A percentile compares a stretch with the other conserved stretches of the same genome.
Evolutionary conservation across 2,888 invertebrate species (phyloP).

Genomic region (Ichneumon xanthorius): DNA sequence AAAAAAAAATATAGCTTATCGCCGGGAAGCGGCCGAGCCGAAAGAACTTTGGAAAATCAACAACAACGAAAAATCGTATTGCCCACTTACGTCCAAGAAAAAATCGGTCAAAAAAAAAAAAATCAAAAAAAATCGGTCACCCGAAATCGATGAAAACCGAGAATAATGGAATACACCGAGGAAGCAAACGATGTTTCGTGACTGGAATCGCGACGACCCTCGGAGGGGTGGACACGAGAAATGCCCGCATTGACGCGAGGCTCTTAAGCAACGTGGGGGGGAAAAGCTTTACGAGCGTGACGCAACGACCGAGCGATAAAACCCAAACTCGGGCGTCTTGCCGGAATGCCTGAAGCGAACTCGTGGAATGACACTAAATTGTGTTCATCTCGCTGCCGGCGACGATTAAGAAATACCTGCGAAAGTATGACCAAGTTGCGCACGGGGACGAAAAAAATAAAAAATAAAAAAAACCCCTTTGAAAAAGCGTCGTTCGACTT

Average conservation of each 20-base stretch:
- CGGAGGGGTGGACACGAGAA: conserved; percentile 15
- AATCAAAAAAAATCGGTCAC: background rate
- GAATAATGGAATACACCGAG: conserved; percentile 3
- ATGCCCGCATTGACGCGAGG: conserved; percentile 44
- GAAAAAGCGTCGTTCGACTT: conserved; percentile 25
- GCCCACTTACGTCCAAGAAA: too few relatives aligned
- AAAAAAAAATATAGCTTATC: too few relatives aligned
- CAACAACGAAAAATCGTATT: too few relatives aligned
- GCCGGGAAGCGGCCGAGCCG: too few relatives aligned
- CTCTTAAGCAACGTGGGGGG: conserved; percentile 49
- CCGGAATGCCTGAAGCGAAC: conserved; percentile 22
- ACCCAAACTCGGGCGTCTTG: conserved; percentile 34
- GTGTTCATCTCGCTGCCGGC: conserved; percentile 37
- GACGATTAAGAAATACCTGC: conserved; percentile 12
- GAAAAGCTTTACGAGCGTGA: conserved; percentile 58
- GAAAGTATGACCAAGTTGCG: background rate
- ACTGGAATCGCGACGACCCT: conserved; percentile 35
- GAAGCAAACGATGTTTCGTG: conserved; percentile 28
- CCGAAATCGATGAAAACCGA: background rate
- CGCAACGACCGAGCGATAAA: conserved; percentile 46
- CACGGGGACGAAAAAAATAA: background rate
- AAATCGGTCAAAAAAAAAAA: too few relatives aligned
- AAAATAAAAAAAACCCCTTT: background rate
- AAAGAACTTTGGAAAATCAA: too few relatives aligned
- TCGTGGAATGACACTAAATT: conserved; percentile 52